phyloP scores from a whole-genome alignment of 2,888 invertebrate species.

The Callimorpha dominula region DNA sequence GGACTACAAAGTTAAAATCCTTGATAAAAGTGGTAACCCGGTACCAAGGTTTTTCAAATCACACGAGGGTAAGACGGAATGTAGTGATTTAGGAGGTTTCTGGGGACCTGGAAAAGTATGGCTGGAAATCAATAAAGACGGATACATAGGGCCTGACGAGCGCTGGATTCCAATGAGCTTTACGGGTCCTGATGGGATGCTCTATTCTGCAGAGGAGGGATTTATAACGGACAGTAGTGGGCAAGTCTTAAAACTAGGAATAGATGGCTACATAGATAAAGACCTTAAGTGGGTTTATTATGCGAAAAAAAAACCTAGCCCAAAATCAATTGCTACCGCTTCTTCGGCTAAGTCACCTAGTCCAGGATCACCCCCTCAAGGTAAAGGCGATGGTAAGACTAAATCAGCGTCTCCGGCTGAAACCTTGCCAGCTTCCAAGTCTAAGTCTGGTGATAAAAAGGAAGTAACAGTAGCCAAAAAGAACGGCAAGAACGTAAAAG shows the following conservation, averaged over 20 bases:
- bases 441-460: neutral
- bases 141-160: constrained; percentile 77
- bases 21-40: constrained; percentile 77
- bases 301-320: constrained; percentile 48
- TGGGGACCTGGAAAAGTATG: constrained; percentile 72
- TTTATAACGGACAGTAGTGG: constrained; percentile 68
- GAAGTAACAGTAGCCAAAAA: constrained; percentile 34
- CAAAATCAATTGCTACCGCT: neutral
- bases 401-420: constrained; percentile 5
- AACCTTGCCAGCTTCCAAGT: neutral
- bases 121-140: constrained; percentile 81
- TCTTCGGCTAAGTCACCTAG: constrained; percentile 51
- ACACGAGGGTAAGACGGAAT: constrained; percentile 77
- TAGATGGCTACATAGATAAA: constrained; percentile 80
- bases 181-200: constrained; percentile 77
- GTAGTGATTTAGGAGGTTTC: constrained; percentile 82
- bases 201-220: constrained; percentile 78
- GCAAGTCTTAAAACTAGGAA: constrained; percentile 67
- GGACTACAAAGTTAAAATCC: constrained; percentile 78
- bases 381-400: constrained; percentile 17
- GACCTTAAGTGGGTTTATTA: constrained; percentile 79
- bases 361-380: constrained; percentile 41
- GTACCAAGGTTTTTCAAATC: constrained; percentile 78
- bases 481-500: constrained; percentile 38
- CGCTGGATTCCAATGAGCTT: constrained; percentile 81